These are phyloP conservation scores for Myripristis murdjan DNA, from an alignment of 2,797 vertebrate genomes.

Conservation along the genomic window DNA sequence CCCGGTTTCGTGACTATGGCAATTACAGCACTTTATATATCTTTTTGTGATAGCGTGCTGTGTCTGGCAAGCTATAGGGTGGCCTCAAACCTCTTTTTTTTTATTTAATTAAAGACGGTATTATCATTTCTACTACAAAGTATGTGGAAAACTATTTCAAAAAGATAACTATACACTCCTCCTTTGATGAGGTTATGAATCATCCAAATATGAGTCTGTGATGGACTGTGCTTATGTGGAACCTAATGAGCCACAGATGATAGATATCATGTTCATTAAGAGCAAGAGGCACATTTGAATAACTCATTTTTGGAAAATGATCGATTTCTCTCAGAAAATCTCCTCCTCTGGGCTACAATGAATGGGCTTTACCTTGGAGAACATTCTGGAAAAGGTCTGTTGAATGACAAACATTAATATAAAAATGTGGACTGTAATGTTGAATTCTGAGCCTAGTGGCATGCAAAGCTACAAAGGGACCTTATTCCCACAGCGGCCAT, in stretches of 20 bases:
- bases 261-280: slow-evolving; percentile 79
- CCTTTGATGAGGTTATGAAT: slow-evolving; percentile 70
- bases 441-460: neutral
- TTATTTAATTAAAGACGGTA: slow-evolving; percentile 43
- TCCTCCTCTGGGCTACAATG: slow-evolving; percentile 64
- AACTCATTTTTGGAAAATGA: slow-evolving; percentile 71
- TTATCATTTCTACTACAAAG: slow-evolving; percentile 46
- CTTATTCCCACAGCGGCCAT: no score
- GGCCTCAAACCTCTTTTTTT: slow-evolving; percentile 25
- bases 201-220: slow-evolving; percentile 66
- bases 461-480: no score
- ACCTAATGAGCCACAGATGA: slow-evolving; percentile 83
- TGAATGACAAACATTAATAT: slow-evolving; percentile 24
- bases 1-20: slow-evolving; percentile 7
- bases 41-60: neutral
- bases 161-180: slow-evolving; percentile 60
- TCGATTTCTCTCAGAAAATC: slow-evolving; percentile 62
- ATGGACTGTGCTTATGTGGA: slow-evolving; percentile 77
- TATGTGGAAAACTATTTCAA: slow-evolving; percentile 39
- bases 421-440: neutral
- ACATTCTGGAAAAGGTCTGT: slow-evolving; percentile 45
- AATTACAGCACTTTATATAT: neutral
- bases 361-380: slow-evolving; percentile 56
- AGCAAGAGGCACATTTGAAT: slow-evolving; percentile 64
- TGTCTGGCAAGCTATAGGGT: neutral